Percentiles rank a stretch among this genome's conserved stretches.
Conservation (phyloP, 35 echinoderm and acorn worm genomes). For the Nesometra sesokonis region DNA sequence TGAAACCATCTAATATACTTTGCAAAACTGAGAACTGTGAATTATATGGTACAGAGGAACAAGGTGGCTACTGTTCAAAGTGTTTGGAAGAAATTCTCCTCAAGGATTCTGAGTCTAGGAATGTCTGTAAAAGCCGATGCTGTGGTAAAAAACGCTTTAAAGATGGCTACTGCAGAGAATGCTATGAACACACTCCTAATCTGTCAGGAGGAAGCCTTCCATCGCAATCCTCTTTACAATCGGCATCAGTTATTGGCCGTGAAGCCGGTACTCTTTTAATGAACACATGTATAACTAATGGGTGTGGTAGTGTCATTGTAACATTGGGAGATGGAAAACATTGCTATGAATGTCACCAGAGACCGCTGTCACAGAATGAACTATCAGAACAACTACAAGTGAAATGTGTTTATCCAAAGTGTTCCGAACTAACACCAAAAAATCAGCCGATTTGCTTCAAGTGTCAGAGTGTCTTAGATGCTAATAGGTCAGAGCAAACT, state of each 20-base stretch:
- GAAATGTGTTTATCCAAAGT: slow-evolving; percentile 31
- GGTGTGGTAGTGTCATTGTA: not conserved
- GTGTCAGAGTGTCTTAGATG: slow-evolving; percentile 12
- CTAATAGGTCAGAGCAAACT: not conserved
- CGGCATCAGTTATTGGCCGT: not conserved
- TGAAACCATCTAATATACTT: not conserved
- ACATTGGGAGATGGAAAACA: not conserved
- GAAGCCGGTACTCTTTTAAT: not conserved
- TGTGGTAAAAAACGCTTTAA: slow-evolving; percentile 29
- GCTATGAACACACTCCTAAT: not conserved
- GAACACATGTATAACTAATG: not conserved
- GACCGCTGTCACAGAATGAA: not conserved
- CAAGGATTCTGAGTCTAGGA: not conserved
- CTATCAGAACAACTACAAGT: not conserved
- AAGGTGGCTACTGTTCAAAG: slow-evolving; percentile 13
- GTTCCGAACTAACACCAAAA: slow-evolving; percentile 11
- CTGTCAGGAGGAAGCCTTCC: not conserved
- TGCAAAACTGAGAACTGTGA: slow-evolving; percentile 22
- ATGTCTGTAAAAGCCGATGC: slow-evolving; percentile 41
- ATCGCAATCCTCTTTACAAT: not conserved
- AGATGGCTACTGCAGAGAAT: not conserved
- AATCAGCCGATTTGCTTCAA: slow-evolving; percentile 11
- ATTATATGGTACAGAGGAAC: slow-evolving; percentile 4
- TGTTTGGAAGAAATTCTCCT: slow-evolving; percentile 5
- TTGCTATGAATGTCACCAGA: not conserved